These are phyloP conservation scores for Sebastes minor DNA, from an alignment of 2,797 vertebrate species.

Conservation along the genomic window DNA sequence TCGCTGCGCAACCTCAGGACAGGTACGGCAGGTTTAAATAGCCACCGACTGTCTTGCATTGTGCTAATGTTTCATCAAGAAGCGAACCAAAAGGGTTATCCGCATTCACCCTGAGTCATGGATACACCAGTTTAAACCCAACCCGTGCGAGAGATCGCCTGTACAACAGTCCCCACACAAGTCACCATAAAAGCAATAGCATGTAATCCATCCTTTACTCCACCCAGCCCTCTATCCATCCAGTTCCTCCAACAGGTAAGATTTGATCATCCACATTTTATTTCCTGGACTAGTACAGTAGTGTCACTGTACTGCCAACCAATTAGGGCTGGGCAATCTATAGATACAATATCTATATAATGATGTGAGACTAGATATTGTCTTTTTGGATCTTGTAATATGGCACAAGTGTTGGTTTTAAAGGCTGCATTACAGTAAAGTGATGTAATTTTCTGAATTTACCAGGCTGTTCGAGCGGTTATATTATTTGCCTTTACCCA, in stretches of 20 bases:
- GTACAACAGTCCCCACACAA: not conserved
- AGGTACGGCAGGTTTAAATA: constrained; percentile 11
- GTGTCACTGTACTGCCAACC: not conserved
- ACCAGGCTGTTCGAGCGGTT: too few relatives aligned
- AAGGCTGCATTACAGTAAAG: not conserved
- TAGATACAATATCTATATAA: not conserved
- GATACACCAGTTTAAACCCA: constrained; percentile 7
- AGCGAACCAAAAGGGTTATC: not conserved
- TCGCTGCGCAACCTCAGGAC: constrained; percentile 7
- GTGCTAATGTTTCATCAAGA: not conserved
- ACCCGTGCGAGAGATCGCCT: not conserved
- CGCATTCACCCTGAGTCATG: not conserved
- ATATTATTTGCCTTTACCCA: too few relatives aligned
- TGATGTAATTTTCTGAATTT: not conserved
- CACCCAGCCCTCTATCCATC: not conserved
- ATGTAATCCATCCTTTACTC: constrained; percentile 35
- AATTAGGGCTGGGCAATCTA: not conserved
- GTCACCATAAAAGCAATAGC: constrained; percentile 1
- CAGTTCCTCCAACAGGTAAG: not conserved
- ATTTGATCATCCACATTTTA: not conserved
- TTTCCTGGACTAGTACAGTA: not conserved
- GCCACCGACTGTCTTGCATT: constrained; percentile 16
- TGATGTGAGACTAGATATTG: not conserved
- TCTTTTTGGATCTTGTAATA: not conserved
- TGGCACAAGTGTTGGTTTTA: not conserved